Percentiles rank a stretch among this genome's conserved stretches.
phyloP scores from a whole-genome alignment of 2,888 invertebrate genomes.

The Melinaea marsaeus region DNA sequence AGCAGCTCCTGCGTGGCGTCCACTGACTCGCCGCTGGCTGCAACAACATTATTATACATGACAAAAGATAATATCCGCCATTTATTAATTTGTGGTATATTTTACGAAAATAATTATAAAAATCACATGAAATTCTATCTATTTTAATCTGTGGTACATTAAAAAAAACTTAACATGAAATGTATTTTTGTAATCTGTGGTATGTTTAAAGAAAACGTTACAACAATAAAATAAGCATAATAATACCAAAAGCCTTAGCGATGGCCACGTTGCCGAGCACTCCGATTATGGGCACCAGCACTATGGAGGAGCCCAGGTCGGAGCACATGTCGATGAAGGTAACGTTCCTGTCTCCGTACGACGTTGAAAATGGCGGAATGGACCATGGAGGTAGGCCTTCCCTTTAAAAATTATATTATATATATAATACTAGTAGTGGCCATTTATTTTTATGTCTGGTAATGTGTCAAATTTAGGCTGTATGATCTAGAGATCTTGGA shows the following conservation, averaged over 20 bases:
- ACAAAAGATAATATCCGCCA: background rate
- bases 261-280: conserved; percentile 96
- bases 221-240: background rate
- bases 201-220: too few species aligned
- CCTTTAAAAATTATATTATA: conserved; percentile 42
- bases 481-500: too few species aligned
- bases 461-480: background rate
- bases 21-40: conserved; percentile 86
- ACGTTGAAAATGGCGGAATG: conserved; percentile 84
- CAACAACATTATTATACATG: conserved; percentile 37
- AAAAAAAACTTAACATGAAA: too few species aligned
- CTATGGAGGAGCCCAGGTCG: conserved; percentile 89
- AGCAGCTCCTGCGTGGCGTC: conserved; percentile 94
- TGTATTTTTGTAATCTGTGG: too few species aligned
- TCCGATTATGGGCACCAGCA: conserved; percentile 92
- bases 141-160: too few species aligned
- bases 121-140: too few species aligned
- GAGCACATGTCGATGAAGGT: conserved; percentile 84
- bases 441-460: background rate
- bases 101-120: too few species aligned
- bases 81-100: background rate
- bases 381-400: conserved; percentile 85
- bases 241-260: conserved; percentile 92
- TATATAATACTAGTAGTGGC: background rate
- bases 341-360: conserved; percentile 76